Percentiles rank a stretch among this genome's conserved stretches.
Evolutionary conservation across 1,140 invertebrate genomes (phyloP).

Genomic region (Vanessa atalanta): DNA sequence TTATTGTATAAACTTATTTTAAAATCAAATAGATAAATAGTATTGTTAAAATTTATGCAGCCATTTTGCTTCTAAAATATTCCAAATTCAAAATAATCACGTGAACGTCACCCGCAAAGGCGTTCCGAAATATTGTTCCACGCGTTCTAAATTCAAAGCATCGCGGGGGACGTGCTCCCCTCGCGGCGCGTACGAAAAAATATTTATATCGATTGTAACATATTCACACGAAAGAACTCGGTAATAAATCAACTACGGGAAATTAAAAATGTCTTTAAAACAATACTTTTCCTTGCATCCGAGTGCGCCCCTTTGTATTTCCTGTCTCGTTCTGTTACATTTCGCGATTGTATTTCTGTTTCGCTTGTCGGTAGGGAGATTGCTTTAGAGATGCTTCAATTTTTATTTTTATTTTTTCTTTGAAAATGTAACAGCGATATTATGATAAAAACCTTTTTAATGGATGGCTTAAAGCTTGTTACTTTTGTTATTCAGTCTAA

Average conservation of each 20-base stretch:
- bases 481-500: too few species aligned
- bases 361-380: slow-evolving; percentile 36
- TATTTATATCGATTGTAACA: slow-evolving; percentile 62
- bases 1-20: neutral
- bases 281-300: slow-evolving; percentile 71
- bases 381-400: slow-evolving; percentile 21
- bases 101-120: slow-evolving; percentile 72
- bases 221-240: slow-evolving; percentile 55
- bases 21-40: neutral
- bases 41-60: neutral
- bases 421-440: neutral
- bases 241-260: slow-evolving; percentile 78
- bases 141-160: slow-evolving; percentile 74
- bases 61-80: slow-evolving; percentile 6
- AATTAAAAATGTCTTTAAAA: slow-evolving; percentile 81
- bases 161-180: slow-evolving; percentile 68
- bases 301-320: slow-evolving; percentile 41
- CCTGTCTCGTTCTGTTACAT: slow-evolving; percentile 35
- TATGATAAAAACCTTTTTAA: neutral
- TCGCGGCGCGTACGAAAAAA: slow-evolving; percentile 43
- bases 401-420: slow-evolving; percentile 29
- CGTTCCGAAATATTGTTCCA: slow-evolving; percentile 62
- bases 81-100: slow-evolving; percentile 58
- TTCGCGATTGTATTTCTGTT: slow-evolving; percentile 33
- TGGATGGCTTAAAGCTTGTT: too few species aligned